A percentile compares a stretch with the other conserved stretches of the same genome.
Evolutionary conservation across 1,140 invertebrate species (phyloP).

Genomic region (Nilaparvata lugens): DNA sequence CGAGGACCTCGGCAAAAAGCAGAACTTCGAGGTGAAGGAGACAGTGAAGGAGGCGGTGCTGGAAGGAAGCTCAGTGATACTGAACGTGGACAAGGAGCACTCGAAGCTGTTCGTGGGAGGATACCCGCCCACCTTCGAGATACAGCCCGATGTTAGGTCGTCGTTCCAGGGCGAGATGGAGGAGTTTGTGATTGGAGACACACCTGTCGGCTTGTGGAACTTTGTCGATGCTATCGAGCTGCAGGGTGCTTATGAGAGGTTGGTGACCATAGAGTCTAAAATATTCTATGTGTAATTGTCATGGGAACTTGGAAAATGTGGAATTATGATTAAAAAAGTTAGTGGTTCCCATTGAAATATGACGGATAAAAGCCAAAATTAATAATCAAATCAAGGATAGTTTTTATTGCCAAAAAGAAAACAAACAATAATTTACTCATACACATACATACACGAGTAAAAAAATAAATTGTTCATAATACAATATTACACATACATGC

Average conservation of each 20-base stretch:
- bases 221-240: slow-evolving; percentile 73
- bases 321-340: too few relatives aligned
- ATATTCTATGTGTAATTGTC: too few relatives aligned
- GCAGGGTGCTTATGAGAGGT: slow-evolving; percentile 63
- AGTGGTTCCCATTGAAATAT: too few relatives aligned
- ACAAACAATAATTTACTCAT: too few relatives aligned
- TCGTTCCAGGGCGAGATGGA: slow-evolving; percentile 86
- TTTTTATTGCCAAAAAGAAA: too few relatives aligned
- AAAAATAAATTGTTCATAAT: too few relatives aligned
- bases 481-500: too few relatives aligned
- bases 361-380: too few relatives aligned
- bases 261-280: slow-evolving; percentile 7
- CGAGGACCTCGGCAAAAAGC: slow-evolving; percentile 59
- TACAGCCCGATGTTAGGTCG: slow-evolving; percentile 55
- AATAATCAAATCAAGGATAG: too few relatives aligned
- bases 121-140: slow-evolving; percentile 57
- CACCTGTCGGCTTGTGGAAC: slow-evolving; percentile 90
- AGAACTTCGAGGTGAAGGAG: slow-evolving; percentile 41
- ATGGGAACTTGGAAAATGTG: too few relatives aligned
- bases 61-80: slow-evolving; percentile 61
- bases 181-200: slow-evolving; percentile 79
- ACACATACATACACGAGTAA: too few relatives aligned
- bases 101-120: slow-evolving; percentile 89
- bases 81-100: slow-evolving; percentile 75
- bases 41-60: slow-evolving; percentile 49